A percentile compares a stretch with the other conserved stretches of the same genome.
phyloP scores from a whole-genome alignment of 2,113 vertebrate genomes.

The Theristicus caerulescens region DNA sequence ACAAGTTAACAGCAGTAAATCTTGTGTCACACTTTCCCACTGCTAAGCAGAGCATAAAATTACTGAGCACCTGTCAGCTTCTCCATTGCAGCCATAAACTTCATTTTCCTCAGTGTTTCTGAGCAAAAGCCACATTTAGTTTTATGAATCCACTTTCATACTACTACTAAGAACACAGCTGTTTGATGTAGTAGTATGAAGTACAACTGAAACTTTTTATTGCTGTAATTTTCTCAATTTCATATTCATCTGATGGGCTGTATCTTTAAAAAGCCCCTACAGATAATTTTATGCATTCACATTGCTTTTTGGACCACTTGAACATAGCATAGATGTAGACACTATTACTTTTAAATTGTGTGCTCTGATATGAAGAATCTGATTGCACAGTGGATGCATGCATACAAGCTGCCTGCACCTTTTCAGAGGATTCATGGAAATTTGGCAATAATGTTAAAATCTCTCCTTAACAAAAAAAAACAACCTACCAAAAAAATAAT shows the following conservation, averaged over 20 bases:
- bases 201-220: not conserved
- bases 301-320: not conserved
- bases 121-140: not conserved
- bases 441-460: not conserved
- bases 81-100: not conserved
- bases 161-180: not conserved
- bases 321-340: not conserved
- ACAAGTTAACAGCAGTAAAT: not conserved
- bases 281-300: not conserved
- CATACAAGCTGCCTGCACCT: not conserved
- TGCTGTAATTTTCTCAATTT: not conserved
- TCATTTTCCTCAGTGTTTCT: not conserved
- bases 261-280: not conserved
- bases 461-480: not conserved
- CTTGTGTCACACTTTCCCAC: not conserved
- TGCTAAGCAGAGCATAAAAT: not conserved
- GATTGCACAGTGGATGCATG: not conserved
- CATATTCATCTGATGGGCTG: not conserved
- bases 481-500: too few relatives aligned
- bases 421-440: not conserved
- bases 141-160: not conserved
- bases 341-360: not conserved
- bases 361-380: not conserved
- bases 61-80: not conserved
- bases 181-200: not conserved